Conservation (phyloP, 2,888 invertebrate genomes). For the Aspidapion aeneum region DNA sequence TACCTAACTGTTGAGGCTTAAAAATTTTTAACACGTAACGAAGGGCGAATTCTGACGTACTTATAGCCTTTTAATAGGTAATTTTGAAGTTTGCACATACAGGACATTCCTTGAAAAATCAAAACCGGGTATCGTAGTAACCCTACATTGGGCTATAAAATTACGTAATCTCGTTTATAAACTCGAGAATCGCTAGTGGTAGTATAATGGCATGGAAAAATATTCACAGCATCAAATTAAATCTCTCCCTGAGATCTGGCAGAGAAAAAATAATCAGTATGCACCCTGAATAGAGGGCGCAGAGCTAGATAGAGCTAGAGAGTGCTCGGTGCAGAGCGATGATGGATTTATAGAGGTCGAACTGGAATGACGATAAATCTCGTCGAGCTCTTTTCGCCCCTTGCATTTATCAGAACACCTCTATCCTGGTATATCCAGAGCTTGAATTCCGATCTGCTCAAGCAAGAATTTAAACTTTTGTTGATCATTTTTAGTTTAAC, state of each 20-base stretch:
- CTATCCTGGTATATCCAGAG: no score
- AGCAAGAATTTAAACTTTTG: no score
- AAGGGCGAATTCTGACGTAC: no score
- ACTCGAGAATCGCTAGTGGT: no score
- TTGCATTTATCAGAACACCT: constrained; percentile 29
- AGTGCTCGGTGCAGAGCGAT: constrained; percentile 27
- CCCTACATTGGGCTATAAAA: constrained; percentile 19
- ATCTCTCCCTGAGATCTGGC: constrained; percentile 21
- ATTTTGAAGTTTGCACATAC: no score
- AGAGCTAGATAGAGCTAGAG: constrained; percentile 19
- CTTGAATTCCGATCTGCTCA: no score
- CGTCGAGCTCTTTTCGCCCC: constrained; percentile 33
- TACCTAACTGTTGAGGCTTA: no score
- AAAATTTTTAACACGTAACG: no score
- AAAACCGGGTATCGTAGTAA: no score
- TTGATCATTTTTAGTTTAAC: no score
- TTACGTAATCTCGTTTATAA: constrained; percentile 23
- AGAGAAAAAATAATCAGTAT: constrained; percentile 38
- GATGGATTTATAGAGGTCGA: constrained; percentile 31
- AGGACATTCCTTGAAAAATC: no score
- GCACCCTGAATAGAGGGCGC: constrained; percentile 32
- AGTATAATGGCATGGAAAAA: constrained; percentile 26
- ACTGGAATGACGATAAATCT: constrained; percentile 35
- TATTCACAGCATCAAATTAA: constrained; percentile 28
- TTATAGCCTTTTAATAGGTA: no score